Evolutionary conservation across 2,797 vertebrate genomes (phyloP).

Genomic region (Squalus acanthias): DNA sequence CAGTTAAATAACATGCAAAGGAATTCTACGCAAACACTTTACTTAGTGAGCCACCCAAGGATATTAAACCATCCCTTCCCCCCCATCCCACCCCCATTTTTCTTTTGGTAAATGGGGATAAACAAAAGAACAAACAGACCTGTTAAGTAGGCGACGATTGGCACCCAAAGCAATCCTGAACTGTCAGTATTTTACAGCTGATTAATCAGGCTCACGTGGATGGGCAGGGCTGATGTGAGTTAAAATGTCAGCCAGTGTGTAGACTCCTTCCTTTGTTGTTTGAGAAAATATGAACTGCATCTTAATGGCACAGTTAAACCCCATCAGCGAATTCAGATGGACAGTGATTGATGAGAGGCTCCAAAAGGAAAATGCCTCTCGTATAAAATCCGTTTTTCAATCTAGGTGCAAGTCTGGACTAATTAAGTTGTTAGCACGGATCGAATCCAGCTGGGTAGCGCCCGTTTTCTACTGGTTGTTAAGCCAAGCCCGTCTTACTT

Average conservation of each 20-base stretch:
- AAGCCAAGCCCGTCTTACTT: neutral
- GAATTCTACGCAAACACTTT: neutral
- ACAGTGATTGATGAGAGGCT: constrained; percentile 37
- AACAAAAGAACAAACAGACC: neutral
- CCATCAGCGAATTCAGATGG: constrained; percentile 33
- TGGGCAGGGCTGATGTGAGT: neutral
- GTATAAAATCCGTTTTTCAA: constrained; percentile 37
- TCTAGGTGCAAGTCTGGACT: constrained; percentile 31
- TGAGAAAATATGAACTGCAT: constrained; percentile 37
- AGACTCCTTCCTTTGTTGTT: constrained; percentile 22
- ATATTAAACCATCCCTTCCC: neutral
- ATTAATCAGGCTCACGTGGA: constrained; percentile 24
- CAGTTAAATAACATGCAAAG: neutral
- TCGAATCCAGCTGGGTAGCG: constrained; percentile 21
- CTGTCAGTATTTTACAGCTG: constrained; percentile 24
- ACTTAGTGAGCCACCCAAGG: neutral
- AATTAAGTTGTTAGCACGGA: constrained; percentile 36
- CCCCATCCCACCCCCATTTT: neutral
- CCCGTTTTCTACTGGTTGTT: constrained; percentile 14
- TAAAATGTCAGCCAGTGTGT: constrained; percentile 28
- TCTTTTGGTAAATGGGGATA: neutral
- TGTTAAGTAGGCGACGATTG: neutral
- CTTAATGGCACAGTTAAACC: constrained; percentile 34
- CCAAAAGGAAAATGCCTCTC: constrained; percentile 17
- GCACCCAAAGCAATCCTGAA: neutral